Percentiles rank a stretch among this genome's conserved stretches.
These are phyloP conservation scores for Karalla daura DNA, from an alignment of 2,797 vertebrate species.

Conservation along the genomic window DNA sequence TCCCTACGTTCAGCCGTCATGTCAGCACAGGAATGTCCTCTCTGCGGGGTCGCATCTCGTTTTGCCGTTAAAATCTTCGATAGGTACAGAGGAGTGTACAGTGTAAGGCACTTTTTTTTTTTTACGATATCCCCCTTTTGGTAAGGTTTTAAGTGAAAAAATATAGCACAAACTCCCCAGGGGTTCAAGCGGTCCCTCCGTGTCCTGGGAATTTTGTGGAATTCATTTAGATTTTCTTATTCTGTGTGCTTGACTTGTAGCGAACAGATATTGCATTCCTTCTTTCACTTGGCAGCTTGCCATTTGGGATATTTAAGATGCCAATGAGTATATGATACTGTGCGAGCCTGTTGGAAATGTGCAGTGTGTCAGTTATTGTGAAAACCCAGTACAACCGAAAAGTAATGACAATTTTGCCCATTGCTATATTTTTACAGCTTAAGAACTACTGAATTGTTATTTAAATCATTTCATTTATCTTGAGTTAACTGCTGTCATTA, in stretches of 20 bases:
- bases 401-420: background rate
- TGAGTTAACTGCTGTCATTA: no score
- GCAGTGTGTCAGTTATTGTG: background rate
- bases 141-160: background rate
- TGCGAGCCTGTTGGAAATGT: background rate
- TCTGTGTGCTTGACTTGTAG: slow-evolving; percentile 16
- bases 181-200: background rate
- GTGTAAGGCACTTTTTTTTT: background rate
- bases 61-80: slow-evolving; percentile 26
- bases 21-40: slow-evolving; percentile 68
- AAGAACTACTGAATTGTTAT: background rate
- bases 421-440: background rate
- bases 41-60: slow-evolving; percentile 17
- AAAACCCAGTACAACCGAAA: background rate
- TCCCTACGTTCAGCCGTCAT: slow-evolving; percentile 41
- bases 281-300: slow-evolving; percentile 18
- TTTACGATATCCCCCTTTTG: background rate
- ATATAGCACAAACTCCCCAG: background rate
- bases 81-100: background rate
- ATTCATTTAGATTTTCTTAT: slow-evolving; percentile 10
- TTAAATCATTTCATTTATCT: no score
- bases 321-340: slow-evolving; percentile 14
- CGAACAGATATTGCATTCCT: slow-evolving; percentile 14
- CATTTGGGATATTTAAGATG: slow-evolving; percentile 41
- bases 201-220: slow-evolving; percentile 3